These are phyloP conservation scores for Eolophus roseicapilla DNA, from an alignment of 2,113 vertebrate genomes.

Conservation along the genomic window DNA sequence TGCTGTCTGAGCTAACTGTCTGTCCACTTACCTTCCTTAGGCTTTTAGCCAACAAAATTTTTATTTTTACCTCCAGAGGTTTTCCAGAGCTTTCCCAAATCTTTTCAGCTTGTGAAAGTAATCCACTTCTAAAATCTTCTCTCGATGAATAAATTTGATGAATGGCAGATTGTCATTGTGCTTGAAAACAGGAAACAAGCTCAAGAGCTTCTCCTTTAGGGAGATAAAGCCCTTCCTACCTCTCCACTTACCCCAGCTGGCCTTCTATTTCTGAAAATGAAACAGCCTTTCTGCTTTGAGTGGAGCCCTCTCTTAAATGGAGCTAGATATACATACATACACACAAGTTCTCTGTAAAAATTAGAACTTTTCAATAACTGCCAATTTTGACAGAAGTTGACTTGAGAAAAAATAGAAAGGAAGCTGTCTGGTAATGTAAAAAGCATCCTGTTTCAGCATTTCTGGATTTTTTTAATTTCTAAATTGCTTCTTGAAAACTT, in stretches of 20 bases:
- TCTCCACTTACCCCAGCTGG: conserved; percentile 33
- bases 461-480: not conserved
- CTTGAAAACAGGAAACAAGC: not conserved
- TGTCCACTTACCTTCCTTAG: not conserved
- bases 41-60: not conserved
- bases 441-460: not conserved
- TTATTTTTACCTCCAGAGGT: not conserved
- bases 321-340: not conserved
- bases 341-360: not conserved
- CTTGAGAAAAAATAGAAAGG: not conserved
- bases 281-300: not conserved
- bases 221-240: conserved; percentile 15
- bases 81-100: not conserved
- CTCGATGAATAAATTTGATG: not conserved
- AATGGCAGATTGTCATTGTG: not conserved
- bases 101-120: not conserved
- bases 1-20: not conserved
- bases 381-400: not conserved
- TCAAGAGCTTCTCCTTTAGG: not conserved
- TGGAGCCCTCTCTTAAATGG: not conserved
- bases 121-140: not conserved
- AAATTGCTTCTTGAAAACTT: not conserved
- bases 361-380: not conserved
- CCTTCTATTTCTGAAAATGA: conserved; percentile 44
- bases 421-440: not conserved